These are phyloP conservation scores for Dendrolimus kikuchii DNA, from an alignment of 1,140 invertebrate species.

Conservation along the genomic window DNA sequence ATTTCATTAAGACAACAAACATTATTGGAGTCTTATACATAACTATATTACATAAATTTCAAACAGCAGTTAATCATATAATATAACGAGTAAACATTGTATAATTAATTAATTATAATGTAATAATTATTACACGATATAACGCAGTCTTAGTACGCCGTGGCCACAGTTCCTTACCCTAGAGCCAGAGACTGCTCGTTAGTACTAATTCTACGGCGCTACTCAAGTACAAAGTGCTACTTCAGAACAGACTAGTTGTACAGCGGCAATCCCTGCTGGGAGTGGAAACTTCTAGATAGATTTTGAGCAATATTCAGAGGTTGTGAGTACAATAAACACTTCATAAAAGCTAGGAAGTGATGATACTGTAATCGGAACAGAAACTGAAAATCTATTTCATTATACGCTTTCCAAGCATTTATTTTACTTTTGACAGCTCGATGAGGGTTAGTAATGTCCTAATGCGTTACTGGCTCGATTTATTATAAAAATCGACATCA, in stretches of 20 bases:
- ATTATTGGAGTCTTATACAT: too few relatives aligned
- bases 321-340: too few relatives aligned
- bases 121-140: slow-evolving; percentile 22
- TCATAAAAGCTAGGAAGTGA: too few relatives aligned
- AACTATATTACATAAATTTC: background rate
- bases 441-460: too few relatives aligned
- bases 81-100: slow-evolving; percentile 52
- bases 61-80: slow-evolving; percentile 19
- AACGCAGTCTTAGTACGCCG: slow-evolving; percentile 58
- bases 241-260: background rate
- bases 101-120: slow-evolving; percentile 27
- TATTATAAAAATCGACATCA: too few relatives aligned
- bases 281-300: background rate
- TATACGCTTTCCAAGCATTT: too few relatives aligned
- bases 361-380: too few relatives aligned
- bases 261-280: background rate
- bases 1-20: too few relatives aligned
- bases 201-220: slow-evolving; percentile 40
- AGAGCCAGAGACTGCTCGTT: slow-evolving; percentile 34
- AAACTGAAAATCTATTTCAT: too few relatives aligned
- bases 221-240: slow-evolving; percentile 12
- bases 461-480: too few relatives aligned
- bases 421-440: too few relatives aligned
- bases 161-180: slow-evolving; percentile 34
- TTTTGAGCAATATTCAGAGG: too few relatives aligned